phyloP scores from a whole-genome alignment of 1,140 invertebrate genomes.

The Rhizoglyphus robini region DNA sequence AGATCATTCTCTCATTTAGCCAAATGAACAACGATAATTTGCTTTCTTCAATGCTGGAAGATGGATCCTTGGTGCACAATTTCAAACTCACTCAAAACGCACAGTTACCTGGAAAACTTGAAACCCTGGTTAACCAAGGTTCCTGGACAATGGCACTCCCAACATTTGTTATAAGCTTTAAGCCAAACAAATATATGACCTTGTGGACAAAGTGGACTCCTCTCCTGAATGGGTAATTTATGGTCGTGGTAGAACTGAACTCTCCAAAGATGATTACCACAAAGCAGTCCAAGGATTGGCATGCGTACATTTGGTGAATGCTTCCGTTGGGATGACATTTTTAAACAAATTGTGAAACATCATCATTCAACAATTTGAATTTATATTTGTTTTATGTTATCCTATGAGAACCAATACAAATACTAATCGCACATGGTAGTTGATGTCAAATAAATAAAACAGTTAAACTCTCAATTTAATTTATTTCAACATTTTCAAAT shows the following conservation, averaged over 20 bases:
- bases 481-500: too few species aligned
- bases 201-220: neutral
- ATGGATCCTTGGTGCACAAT: neutral
- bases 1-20: neutral
- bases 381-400: too few species aligned
- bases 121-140: neutral
- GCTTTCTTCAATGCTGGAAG: neutral
- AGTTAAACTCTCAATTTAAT: too few species aligned
- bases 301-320: neutral
- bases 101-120: neutral
- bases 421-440: too few species aligned
- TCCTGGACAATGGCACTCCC: neutral
- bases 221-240: neutral
- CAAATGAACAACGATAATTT: neutral
- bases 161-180: neutral
- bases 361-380: too few species aligned
- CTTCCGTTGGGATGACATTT: too few species aligned
- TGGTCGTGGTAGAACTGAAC: neutral
- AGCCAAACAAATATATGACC: slow-evolving; percentile 2
- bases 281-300: neutral
- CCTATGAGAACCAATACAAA: too few species aligned
- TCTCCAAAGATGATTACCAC: neutral
- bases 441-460: too few species aligned
- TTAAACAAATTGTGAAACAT: too few species aligned
- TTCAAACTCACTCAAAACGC: neutral